Conservation (phyloP, 2,797 vertebrate species). For the Myotis planiceps region DNA sequence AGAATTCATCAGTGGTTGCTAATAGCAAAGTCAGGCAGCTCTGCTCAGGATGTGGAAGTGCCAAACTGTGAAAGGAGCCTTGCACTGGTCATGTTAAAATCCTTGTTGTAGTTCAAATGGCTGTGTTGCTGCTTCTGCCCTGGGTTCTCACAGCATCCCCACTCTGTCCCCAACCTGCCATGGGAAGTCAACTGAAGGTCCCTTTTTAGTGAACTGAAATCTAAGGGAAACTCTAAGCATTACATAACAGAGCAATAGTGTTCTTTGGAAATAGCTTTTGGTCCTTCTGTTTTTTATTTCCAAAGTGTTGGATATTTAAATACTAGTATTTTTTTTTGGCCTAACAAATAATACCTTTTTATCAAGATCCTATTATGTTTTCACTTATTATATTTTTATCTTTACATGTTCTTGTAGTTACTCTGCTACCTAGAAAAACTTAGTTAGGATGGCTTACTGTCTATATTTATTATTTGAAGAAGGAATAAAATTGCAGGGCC, state of each 20-base stretch:
- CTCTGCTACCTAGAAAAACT: not conserved
- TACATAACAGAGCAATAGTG: too few relatives aligned
- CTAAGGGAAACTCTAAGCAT: too few relatives aligned
- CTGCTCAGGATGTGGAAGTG: not conserved
- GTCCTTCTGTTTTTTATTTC: not conserved
- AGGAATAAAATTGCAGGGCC: not conserved
- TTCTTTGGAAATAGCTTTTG: not conserved
- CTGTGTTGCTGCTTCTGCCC: too few relatives aligned
- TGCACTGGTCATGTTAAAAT: too few relatives aligned
- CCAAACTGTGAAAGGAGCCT: not conserved
- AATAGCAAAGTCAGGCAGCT: too few relatives aligned
- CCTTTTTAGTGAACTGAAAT: too few relatives aligned
- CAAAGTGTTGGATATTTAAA: not conserved
- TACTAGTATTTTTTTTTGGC: not conserved
- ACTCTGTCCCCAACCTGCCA: too few relatives aligned
- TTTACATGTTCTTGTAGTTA: not conserved
- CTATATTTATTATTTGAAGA: not conserved
- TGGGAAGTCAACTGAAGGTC: too few relatives aligned
- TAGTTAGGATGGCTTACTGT: not conserved
- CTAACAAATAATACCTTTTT: not conserved
- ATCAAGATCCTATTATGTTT: not conserved
- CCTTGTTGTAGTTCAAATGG: too few relatives aligned
- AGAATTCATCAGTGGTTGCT: not conserved
- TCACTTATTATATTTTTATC: not conserved
- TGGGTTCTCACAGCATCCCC: too few relatives aligned